Conservation (phyloP, 2,113 vertebrate genomes). For the Scomber japonicus region DNA sequence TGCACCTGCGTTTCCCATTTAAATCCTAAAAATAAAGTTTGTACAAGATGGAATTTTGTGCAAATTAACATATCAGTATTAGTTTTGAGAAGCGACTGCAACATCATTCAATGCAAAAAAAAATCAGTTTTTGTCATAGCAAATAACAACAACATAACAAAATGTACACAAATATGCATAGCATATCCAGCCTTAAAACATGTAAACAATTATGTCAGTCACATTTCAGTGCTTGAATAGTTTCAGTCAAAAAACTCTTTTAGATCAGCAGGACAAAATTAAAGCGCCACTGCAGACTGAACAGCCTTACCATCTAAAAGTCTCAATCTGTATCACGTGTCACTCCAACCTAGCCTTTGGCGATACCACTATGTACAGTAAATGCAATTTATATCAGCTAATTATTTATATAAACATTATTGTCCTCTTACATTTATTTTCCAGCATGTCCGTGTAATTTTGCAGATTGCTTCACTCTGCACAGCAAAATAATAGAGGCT, state of each 20-base stretch:
- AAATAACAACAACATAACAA: too few species aligned
- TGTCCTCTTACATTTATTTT: constrained; percentile 25
- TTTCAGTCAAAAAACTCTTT: too few species aligned
- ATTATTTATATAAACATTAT: constrained; percentile 28
- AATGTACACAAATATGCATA: too few species aligned
- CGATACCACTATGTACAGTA: constrained; percentile 11
- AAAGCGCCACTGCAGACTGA: too few species aligned
- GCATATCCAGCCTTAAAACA: background rate
- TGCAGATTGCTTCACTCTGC: background rate
- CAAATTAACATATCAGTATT: too few species aligned
- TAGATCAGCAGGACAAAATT: too few species aligned
- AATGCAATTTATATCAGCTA: background rate
- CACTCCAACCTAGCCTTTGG: background rate
- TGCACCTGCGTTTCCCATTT: background rate
- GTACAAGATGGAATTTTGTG: too few species aligned
- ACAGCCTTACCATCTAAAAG: background rate
- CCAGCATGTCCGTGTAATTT: constrained; percentile 13
- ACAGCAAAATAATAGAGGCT: constrained; percentile 12
- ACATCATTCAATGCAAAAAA: too few species aligned
- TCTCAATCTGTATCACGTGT: background rate
- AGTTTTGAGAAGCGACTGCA: background rate
- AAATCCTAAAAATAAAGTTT: too few species aligned
- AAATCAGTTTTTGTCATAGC: too few species aligned
- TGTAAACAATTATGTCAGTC: background rate
- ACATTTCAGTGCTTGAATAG: background rate